These are phyloP conservation scores for Nowickia ferox DNA, from an alignment of 2,888 invertebrate genomes.

Conservation along the genomic window DNA sequence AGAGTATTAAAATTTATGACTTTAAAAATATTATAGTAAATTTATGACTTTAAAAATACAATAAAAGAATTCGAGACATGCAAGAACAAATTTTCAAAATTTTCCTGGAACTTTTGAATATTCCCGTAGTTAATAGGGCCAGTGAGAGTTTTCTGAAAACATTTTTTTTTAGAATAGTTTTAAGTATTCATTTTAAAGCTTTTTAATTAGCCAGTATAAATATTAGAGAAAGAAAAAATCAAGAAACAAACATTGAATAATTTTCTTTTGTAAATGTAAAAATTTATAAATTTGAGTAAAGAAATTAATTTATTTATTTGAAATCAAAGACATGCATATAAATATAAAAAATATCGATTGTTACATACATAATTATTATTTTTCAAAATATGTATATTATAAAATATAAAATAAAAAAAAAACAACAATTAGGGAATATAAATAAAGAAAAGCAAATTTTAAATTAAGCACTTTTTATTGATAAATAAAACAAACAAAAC, in stretches of 20 bases:
- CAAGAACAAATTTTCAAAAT: no score
- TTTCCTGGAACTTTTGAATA: neutral
- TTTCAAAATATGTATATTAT: slow-evolving; percentile 16
- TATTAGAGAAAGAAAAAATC: neutral
- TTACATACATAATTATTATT: slow-evolving; percentile 49
- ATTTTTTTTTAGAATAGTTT: neutral
- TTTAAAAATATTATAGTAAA: no score
- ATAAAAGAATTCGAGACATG: no score
- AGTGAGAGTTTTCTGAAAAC: slow-evolving; percentile 43
- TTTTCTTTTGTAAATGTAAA: slow-evolving; percentile 35
- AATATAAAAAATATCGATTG: slow-evolving; percentile 68
- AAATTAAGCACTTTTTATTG: slow-evolving; percentile 61
- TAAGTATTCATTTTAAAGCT: slow-evolving; percentile 24
- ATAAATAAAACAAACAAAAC: slow-evolving; percentile 49
- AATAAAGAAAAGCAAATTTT: slow-evolving; percentile 53
- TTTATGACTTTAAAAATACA: no score
- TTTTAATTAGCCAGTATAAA: slow-evolving; percentile 1
- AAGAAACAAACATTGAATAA: neutral
- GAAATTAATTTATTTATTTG: slow-evolving; percentile 32
- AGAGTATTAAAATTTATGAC: no score
- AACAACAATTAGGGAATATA: slow-evolving; percentile 70
- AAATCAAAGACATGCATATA: slow-evolving; percentile 41
- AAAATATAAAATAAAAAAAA: slow-evolving; percentile 9
- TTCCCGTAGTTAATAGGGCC: slow-evolving; percentile 30
- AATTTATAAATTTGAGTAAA: neutral